Conservation (phyloP, 2,797 vertebrate species). For the Fistularia commersonii region DNA sequence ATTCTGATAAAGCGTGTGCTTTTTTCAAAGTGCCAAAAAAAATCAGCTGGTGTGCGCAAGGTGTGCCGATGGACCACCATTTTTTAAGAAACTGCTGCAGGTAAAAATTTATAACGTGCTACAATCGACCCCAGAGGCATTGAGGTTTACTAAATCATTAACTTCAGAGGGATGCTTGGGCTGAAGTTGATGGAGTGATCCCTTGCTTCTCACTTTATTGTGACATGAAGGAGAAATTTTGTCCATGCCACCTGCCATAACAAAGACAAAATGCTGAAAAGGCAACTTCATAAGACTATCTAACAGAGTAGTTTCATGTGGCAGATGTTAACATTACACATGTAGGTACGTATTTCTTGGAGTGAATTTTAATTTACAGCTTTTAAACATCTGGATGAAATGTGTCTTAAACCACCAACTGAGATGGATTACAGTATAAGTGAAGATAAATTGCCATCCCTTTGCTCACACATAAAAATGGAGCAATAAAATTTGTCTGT, state of each 20-base stretch:
- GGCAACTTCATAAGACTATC: neutral
- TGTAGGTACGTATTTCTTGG: neutral
- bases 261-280: neutral
- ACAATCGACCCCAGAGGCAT: no score
- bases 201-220: neutral
- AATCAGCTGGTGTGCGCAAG: no score
- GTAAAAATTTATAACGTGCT: no score
- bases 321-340: neutral
- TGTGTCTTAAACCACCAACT: neutral
- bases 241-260: neutral
- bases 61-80: no score
- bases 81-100: no score
- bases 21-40: no score
- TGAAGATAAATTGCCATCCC: neutral
- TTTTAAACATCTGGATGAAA: neutral
- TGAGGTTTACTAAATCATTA: no score
- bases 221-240: neutral
- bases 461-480: conserved; percentile 11
- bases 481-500: neutral
- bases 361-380: neutral
- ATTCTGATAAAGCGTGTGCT: no score
- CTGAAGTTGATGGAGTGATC: neutral
- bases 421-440: neutral
- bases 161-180: no score
- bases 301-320: neutral